Base-by-base conservation (phyloP, 2,797 vertebrate genomes). In the Denticeps clupeoides region DNA sequence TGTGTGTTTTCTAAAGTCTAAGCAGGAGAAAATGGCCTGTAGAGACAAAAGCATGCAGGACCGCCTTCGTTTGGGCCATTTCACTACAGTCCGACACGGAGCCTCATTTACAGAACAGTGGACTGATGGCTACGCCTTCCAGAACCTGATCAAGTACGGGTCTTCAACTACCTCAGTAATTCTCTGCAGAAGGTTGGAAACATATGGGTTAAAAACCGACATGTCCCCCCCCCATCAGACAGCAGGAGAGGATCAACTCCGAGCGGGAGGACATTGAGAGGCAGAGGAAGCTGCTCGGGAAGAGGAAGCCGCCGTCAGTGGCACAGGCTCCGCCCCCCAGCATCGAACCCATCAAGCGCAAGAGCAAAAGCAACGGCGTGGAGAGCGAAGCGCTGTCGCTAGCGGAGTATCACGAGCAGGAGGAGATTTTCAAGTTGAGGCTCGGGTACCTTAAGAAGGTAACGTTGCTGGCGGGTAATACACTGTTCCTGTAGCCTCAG, bases 41-140 rank as follows among this genome's bases (percentile, higher is more conserved):
- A 73, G 87, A 60, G 87, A 89, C 62, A 89, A 89, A 65, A 89
- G 87, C 67, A 89, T 89, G 87, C 87, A 89, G 61, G 87, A 89
- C 61, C 79, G 87, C 3, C 62, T 89, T 60, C 72, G 87, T 27
- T 64, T 89, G 54, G 87, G 87, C 8, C 87, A 89, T 59, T 89
- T 89, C 67, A 87, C 87, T 18, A 89, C 87, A 0, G 87, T 89
- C 56, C 71, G 87, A 46, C 87, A 88, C 0, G 87, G 87, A 3
- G 87, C 87, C 0, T 89, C 87, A 23, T 89, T 89, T 62, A 89
- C 86, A 0, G 87, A 89, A 64, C 7, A 5, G 7, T 26, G 25
- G 7, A 26, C 25, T 9, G 25, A 26, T 9, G 9, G 27, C 9
- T 28, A 3, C 11, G 27, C 2, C 10, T 28, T 28, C 11, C 4